Base-by-base conservation (phyloP, 2,113 vertebrate species). In the Pseudolaguvia tuberculata region DNA sequence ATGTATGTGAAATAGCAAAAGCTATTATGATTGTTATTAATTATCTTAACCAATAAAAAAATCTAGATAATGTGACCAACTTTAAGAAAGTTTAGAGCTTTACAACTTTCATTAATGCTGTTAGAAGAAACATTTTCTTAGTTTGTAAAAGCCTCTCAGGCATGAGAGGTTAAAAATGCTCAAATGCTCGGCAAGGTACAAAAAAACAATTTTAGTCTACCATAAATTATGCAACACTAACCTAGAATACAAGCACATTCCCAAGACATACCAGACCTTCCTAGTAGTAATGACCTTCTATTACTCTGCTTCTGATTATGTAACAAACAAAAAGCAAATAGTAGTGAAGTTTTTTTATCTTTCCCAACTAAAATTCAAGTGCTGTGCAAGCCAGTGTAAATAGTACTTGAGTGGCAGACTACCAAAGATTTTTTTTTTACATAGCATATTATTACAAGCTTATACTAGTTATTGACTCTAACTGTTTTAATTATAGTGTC, bases 131-230 rank as follows among this genome's bases (percentile, higher is more conserved):
- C 45, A 50, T 67, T 67, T 50, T 67, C 45, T 27, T 14, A 67
- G 23, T 50, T 67, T 13, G 9, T 50, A 67, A 67, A n/a, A 50
- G 3, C 7, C 3, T 1, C 21, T 47, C 2, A 3, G 62, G 39
- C 47, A 14, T 65, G 62, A 65, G 23, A 65, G 21, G 25, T 17
- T 42, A 42, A 65, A 25, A 67, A 50, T 50, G 23, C 45, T 11
- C 63, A 50, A 23, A 67, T 67, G 45, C 63, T 50, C 45, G 20
- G 45, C 23, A 50, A 67, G 45, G 63, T 50, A 50, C 23, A 27
- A 50, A 27, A 63, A 65, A 47, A n/a, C 2, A 65, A 45, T 1
- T 15, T 5, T 65, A 45, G 12, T 65, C 7, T 47, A 25, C 62
- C 23, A 42, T 47, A 65, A 29, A 67, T 17, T 50, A 48, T 67